These are phyloP conservation scores for Abrostola tripartita DNA, from an alignment of 2,888 invertebrate genomes.

Conservation along the genomic window DNA sequence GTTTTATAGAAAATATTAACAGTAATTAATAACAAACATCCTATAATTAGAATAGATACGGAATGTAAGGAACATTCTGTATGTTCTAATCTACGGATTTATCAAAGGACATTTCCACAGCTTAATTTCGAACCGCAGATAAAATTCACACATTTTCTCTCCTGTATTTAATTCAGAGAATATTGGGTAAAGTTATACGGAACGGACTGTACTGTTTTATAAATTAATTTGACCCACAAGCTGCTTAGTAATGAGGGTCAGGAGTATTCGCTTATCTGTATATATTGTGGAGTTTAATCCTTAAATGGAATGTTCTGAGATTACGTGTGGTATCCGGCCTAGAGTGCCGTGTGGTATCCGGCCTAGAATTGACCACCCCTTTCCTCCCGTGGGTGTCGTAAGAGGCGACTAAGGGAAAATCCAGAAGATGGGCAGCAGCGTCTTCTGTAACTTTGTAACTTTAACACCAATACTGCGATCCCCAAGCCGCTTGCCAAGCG, in stretches of 20 bases:
- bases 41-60: too few species aligned
- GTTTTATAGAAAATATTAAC: too few species aligned
- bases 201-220: constrained; percentile 34
- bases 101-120: neutral
- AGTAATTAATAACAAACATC: neutral
- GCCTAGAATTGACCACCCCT: too few species aligned
- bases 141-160: constrained; percentile 23
- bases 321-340: too few species aligned
- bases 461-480: too few species aligned
- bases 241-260: constrained; percentile 45
- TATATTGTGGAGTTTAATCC: constrained; percentile 24
- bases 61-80: neutral
- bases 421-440: too few species aligned
- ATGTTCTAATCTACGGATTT: neutral
- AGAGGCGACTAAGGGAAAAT: too few species aligned
- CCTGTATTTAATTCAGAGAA: constrained; percentile 36
- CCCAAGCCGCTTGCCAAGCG: too few species aligned
- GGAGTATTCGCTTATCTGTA: constrained; percentile 10
- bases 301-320: constrained; percentile 20
- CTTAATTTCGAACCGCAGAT: constrained; percentile 7
- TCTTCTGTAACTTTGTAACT: too few species aligned
- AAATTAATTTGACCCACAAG: constrained; percentile 50
- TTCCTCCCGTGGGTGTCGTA: too few species aligned
- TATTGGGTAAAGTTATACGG: constrained; percentile 15
- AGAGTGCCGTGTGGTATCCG: too few species aligned